Conservation (phyloP, 2,797 vertebrate species). For the Epinephelus coioides region DNA sequence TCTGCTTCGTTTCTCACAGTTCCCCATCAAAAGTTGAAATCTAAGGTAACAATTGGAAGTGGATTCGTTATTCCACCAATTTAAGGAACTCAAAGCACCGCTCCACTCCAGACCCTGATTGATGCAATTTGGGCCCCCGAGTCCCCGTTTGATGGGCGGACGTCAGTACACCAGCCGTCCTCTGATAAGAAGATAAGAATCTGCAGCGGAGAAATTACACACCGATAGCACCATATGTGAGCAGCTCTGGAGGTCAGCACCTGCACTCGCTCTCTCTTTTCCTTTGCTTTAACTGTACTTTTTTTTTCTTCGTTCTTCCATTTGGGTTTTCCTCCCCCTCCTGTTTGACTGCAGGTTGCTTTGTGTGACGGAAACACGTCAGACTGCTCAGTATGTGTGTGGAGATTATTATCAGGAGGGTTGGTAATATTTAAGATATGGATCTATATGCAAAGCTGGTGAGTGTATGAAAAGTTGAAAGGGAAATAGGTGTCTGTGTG, state of each 20-base stretch:
- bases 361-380: constrained; percentile 76
- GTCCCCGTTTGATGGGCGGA: constrained; percentile 65
- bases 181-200: constrained; percentile 86
- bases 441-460: constrained; percentile 76
- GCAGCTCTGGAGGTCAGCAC: constrained; percentile 85
- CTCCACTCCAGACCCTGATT: constrained; percentile 72
- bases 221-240: constrained; percentile 84
- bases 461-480: constrained; percentile 78
- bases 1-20: constrained; percentile 58
- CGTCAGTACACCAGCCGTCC: constrained; percentile 70
- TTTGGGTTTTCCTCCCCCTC: constrained; percentile 32
- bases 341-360: constrained; percentile 75
- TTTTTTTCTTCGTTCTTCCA: constrained; percentile 13
- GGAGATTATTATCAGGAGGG: constrained; percentile 72
- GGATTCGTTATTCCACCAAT: constrained; percentile 61
- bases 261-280: constrained; percentile 78
- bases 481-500: constrained; percentile 47
- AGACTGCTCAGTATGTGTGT: constrained; percentile 71
- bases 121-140: constrained; percentile 71
- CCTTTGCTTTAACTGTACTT: constrained; percentile 53
- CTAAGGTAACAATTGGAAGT: constrained; percentile 58
- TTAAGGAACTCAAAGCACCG: constrained; percentile 55
- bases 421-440: constrained; percentile 83
- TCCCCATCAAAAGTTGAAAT: constrained; percentile 64
- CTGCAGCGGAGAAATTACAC: constrained; percentile 82